Conservation (phyloP, 1,140 invertebrate genomes). For the Hyles euphorbiae region DNA sequence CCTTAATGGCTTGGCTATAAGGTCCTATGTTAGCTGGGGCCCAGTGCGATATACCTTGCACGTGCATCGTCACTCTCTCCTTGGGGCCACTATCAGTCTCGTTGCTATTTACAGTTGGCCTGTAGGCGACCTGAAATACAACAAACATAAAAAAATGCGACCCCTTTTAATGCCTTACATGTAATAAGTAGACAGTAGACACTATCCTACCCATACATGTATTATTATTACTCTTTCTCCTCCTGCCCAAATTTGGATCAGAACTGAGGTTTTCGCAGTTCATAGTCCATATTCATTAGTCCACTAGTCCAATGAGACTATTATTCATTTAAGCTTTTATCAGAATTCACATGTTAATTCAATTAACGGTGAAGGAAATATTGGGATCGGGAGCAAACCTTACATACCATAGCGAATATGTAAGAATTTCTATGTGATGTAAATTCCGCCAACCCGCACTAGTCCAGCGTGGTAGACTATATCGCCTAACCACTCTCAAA, state of each 20-base stretch:
- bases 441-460: no score
- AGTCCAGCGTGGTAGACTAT: no score
- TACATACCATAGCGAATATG: not conserved
- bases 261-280: no score
- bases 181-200: not conserved
- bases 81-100: slow-evolving; percentile 38
- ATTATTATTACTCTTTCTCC: no score
- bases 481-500: no score
- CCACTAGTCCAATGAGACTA: no score
- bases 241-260: no score
- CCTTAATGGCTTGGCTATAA: slow-evolving; percentile 93
- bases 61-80: slow-evolving; percentile 88
- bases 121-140: slow-evolving; percentile 54
- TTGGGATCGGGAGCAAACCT: not conserved
- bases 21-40: slow-evolving; percentile 96
- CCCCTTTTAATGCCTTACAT: not conserved
- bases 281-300: no score
- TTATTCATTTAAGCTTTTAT: no score
- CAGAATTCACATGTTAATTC: not conserved
- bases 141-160: slow-evolving; percentile 4
- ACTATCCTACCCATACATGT: no score
- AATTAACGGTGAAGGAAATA: not conserved
- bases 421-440: no score
- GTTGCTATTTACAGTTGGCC: slow-evolving; percentile 29
- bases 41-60: slow-evolving; percentile 96